phyloP scores from a whole-genome alignment of 1,140 invertebrate species.

The Conus ventricosus region DNA sequence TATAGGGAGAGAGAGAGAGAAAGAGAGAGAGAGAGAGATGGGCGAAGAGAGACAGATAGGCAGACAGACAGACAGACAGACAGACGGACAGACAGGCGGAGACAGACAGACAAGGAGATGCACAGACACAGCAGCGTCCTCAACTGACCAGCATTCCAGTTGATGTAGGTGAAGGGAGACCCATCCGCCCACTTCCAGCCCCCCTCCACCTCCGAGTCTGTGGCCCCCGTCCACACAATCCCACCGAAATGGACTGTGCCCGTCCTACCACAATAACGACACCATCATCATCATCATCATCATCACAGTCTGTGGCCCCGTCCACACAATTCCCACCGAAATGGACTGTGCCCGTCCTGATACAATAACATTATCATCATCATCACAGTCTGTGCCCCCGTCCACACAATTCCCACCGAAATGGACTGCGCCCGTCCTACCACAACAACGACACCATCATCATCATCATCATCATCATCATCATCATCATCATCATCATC shows the following conservation, averaged over 20 bases:
- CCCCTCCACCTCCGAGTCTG: constrained; percentile 56
- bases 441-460: not conserved
- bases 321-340: constrained; percentile 55
- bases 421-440: not conserved
- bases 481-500: not conserved
- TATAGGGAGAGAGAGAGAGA: too few species aligned
- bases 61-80: not conserved
- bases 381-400: not conserved
- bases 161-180: constrained; percentile 59
- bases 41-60: not conserved
- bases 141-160: constrained; percentile 59
- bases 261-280: constrained; percentile 39
- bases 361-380: not conserved
- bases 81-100: not conserved
- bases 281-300: not conserved
- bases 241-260: constrained; percentile 44
- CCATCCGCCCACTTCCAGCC: constrained; percentile 60
- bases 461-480: not conserved
- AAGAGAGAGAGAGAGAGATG: too few species aligned
- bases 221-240: constrained; percentile 62
- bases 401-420: not conserved
- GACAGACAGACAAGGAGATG: constrained; percentile 1
- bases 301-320: constrained; percentile 46
- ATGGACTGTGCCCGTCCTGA: constrained; percentile 49
- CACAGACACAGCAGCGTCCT: not conserved